These are phyloP conservation scores for Anas capensis DNA, from an alignment of 2,797 vertebrate species.

Conservation along the genomic window DNA sequence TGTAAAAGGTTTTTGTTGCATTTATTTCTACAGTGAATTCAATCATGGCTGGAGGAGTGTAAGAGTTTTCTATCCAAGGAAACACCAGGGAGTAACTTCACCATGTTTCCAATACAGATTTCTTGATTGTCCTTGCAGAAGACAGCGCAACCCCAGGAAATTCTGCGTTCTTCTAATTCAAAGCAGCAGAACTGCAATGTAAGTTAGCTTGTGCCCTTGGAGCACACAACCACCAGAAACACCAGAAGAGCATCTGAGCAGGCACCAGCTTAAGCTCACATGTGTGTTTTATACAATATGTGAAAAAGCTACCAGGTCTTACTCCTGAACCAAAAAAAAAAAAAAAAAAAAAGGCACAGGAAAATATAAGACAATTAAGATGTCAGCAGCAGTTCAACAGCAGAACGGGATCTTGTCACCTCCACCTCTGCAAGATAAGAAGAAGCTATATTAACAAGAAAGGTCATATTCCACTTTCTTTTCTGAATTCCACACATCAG, in stretches of 20 bases:
- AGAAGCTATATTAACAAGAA: background rate
- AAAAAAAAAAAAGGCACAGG: background rate
- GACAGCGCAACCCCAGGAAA: background rate
- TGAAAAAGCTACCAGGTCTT: background rate
- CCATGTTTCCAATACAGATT: accelerated
- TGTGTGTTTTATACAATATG: background rate
- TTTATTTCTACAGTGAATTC: background rate
- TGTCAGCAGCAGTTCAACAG: background rate
- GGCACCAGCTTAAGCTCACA: background rate
- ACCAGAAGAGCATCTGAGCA: background rate
- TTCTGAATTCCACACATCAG: background rate
- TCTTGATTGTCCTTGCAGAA: accelerated
- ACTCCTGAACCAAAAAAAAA: background rate
- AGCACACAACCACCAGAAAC: background rate
- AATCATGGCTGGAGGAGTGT: accelerated
- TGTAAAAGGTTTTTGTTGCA: background rate
- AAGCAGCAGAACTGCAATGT: background rate
- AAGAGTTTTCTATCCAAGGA: background rate
- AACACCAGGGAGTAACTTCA: background rate
- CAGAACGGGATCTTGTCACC: background rate
- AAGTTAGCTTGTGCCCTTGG: background rate
- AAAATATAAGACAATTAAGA: background rate
- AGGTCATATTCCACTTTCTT: background rate
- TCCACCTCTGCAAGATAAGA: background rate
- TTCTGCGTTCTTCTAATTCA: background rate